Base-by-base conservation (phyloP, 92 coral and sea anemone species). In the Epizoanthus rinbou region DNA sequence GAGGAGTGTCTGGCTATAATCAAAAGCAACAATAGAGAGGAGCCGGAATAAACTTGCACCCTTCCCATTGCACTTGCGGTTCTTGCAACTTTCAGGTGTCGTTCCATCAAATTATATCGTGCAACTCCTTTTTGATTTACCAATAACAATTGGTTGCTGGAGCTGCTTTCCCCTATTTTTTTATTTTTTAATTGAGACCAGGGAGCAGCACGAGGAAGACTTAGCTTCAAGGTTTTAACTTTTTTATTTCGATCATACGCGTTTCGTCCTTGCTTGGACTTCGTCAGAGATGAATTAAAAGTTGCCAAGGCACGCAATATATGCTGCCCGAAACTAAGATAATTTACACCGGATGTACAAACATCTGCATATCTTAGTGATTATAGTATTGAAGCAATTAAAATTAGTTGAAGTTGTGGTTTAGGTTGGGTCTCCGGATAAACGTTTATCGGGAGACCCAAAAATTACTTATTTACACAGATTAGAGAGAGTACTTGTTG, bases 41-140 rank as follows among this genome's bases (percentile, higher is more conserved):
- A 84, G 57, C 65, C 88, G 57, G 21, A 58, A 64, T 80, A 85
- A 10, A 41, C 17, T 47, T 3, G 15, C 11, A 76, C 11, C 37
- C 91, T 83, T 8, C 84, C 90, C 84, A 87, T 28, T 47, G 45
- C 78, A 33, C 15, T 59, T 6, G 84, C 86, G 56, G 85, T 85
- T 10, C 57, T 18, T 83, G 28, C 53, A 76, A 62, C 25, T n/a
- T 8, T 72, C 41, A n/a, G 74, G 75, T 0, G 87, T 84, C 16
- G 0, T 6, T 2, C 87, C 82, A 11, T 64, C 62, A 84, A 58
- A 60, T 13, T 82, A 37, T 17, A 50, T 64, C 1, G 24, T 0
- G n/a, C 87, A 74, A 3, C 39, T 31, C 8, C 57, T 31, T 22
- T 37, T 57, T 78, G 2, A 84, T 69, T n/a, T n/a, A n/a, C n/a